Evolutionary conservation across 2,888 invertebrate species (phyloP).

Genomic region (Lithophane ornitopus): DNA sequence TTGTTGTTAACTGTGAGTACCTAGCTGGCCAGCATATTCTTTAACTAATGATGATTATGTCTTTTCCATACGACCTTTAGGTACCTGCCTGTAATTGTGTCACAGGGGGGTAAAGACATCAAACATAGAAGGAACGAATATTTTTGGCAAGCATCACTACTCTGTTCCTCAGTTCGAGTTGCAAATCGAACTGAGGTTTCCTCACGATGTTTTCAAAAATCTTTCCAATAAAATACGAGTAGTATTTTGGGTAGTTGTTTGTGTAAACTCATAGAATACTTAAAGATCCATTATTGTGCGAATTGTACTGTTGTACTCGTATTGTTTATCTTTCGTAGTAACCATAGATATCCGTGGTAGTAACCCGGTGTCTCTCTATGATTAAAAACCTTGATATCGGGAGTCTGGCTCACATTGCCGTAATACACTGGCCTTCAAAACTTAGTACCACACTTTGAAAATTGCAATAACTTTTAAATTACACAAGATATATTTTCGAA

Average conservation of each 20-base stretch:
- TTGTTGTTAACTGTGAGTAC: conserved; percentile 93
- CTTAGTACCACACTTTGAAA: no score
- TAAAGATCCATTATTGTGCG: no score
- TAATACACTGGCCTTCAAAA: no score
- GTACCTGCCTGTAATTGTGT: not conserved
- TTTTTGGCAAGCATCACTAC: not conserved
- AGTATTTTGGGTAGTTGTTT: not conserved
- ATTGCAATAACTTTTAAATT: no score
- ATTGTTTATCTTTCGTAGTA: not conserved
- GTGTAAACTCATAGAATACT: not conserved
- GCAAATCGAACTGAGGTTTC: not conserved
- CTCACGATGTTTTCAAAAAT: not conserved
- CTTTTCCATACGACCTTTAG: not conserved
- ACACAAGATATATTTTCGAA: no score
- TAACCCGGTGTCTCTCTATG: not conserved
- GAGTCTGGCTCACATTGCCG: not conserved
- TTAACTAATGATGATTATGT: not conserved
- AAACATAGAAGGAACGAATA: not conserved
- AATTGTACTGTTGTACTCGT: not conserved
- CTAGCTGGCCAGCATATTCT: not conserved
- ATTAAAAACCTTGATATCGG: not conserved
- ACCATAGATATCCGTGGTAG: no score
- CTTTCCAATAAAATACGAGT: not conserved
- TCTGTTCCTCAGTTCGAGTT: not conserved
- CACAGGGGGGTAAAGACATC: not conserved